Evolutionary conservation across 2,797 vertebrate species (phyloP).

Genomic region (Sciaenops ocellatus): DNA sequence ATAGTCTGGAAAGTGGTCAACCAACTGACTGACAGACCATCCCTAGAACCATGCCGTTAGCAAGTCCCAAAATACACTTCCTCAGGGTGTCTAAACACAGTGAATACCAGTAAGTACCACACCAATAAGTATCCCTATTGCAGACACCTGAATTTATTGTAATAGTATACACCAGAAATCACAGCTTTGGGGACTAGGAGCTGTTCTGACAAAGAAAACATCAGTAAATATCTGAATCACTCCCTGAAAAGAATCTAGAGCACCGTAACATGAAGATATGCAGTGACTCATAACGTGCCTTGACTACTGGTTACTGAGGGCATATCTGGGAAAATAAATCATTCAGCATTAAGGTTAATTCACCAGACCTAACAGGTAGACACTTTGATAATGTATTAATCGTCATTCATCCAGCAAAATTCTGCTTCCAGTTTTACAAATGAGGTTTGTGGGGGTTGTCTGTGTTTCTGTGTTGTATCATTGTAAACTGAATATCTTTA

Average conservation of each 20-base stretch:
- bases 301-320: background rate
- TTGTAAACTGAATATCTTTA: background rate
- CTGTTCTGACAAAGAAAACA: background rate
- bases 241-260: background rate
- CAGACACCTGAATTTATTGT: background rate
- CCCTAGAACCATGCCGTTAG: background rate
- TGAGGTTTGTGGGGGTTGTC: background rate
- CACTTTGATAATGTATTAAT: background rate
- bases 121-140: background rate
- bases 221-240: background rate
- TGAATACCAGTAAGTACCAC: background rate
- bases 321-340: background rate
- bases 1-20: background rate
- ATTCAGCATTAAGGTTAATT: too few relatives aligned
- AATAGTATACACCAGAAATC: background rate
- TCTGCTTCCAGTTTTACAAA: background rate
- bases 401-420: slow-evolving; percentile 3
- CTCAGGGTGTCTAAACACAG: background rate
- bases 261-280: background rate
- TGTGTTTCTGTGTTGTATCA: background rate
- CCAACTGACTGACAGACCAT: background rate
- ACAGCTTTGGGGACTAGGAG: background rate
- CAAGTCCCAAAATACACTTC: background rate
- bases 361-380: background rate
- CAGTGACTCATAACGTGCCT: background rate